Percentiles rank a stretch among this genome's conserved stretches.
These are phyloP conservation scores for Flabesymbios commensalis DNA, from an alignment of 2,888 invertebrate genomes.

Conservation along the genomic window DNA sequence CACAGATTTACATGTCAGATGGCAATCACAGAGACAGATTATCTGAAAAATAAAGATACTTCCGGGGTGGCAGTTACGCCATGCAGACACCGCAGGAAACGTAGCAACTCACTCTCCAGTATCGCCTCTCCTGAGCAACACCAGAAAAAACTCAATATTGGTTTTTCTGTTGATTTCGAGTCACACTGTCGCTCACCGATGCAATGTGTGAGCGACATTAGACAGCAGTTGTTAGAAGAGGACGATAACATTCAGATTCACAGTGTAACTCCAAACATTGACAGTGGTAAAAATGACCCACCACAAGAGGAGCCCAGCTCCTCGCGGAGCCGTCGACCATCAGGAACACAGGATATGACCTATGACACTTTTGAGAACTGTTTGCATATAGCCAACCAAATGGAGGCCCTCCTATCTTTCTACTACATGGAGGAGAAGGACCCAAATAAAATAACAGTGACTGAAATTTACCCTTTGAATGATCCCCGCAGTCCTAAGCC, in stretches of 20 bases:
- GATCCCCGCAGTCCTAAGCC: neutral
- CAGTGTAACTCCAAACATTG: neutral
- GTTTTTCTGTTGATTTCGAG: conserved; percentile 44
- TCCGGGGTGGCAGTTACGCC: neutral
- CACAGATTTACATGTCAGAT: conserved; percentile 68
- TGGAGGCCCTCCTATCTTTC: conserved; percentile 49
- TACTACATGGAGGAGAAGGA: conserved; percentile 44
- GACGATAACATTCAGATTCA: neutral
- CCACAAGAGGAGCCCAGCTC: neutral
- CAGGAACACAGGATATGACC: neutral
- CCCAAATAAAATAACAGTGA: conserved; percentile 74
- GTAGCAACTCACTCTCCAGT: too few species aligned
- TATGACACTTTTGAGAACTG: conserved; percentile 52
- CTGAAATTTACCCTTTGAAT: conserved; percentile 77
- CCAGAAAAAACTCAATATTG: conserved; percentile 55
- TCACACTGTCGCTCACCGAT: conserved; percentile 10
- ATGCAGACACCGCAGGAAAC: neutral
- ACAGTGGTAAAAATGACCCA: neutral
- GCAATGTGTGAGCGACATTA: conserved; percentile 17
- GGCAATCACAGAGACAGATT: conserved; percentile 69
- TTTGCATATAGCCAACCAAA: conserved; percentile 45
- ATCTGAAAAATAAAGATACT: neutral
- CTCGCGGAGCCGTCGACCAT: neutral
- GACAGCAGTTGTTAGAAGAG: conserved; percentile 20
- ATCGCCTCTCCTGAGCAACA: too few species aligned